A percentile compares a stretch with the other conserved stretches of the same genome.
Evolutionary conservation across 2,113 vertebrate genomes (phyloP).

Genomic region (Aegypius monachus): DNA sequence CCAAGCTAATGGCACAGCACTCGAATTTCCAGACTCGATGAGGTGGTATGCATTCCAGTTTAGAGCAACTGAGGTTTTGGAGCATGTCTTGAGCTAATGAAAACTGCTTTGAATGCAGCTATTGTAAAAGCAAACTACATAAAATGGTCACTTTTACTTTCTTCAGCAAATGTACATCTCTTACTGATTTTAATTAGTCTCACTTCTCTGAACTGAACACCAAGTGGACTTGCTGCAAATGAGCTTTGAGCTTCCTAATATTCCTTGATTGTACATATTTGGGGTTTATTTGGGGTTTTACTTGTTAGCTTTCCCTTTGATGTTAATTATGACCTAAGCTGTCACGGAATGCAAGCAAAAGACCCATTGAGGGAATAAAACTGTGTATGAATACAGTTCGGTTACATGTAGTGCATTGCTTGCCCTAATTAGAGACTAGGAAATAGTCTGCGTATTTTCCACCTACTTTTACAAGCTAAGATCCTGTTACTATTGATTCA

Average conservation of each 20-base stretch:
- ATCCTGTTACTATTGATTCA: neutral
- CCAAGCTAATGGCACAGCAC: neutral
- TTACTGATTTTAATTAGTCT: neutral
- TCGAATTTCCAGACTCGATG: accelerated
- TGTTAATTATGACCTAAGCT: neutral
- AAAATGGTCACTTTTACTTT: neutral
- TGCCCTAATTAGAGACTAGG: neutral
- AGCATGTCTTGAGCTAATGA: neutral
- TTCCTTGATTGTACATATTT: neutral
- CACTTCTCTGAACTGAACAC: neutral
- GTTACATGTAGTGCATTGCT: neutral
- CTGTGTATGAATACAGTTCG: neutral
- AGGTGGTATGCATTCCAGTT: neutral
- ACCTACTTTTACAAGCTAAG: neutral
- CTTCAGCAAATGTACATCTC: neutral
- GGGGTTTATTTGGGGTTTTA: neutral
- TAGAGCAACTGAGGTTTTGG: neutral
- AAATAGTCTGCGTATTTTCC: neutral
- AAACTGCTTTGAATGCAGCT: neutral
- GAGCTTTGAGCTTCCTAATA: neutral
- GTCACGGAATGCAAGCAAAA: neutral
- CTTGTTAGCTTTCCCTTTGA: neutral
- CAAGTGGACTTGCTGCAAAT: neutral
- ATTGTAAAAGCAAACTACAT: neutral
- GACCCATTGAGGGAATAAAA: neutral